Evolutionary conservation across 2,113 vertebrate genomes (phyloP), one percentile per base, ranked within the genome.

Genomic region (Urocitellus parryii): DNA sequence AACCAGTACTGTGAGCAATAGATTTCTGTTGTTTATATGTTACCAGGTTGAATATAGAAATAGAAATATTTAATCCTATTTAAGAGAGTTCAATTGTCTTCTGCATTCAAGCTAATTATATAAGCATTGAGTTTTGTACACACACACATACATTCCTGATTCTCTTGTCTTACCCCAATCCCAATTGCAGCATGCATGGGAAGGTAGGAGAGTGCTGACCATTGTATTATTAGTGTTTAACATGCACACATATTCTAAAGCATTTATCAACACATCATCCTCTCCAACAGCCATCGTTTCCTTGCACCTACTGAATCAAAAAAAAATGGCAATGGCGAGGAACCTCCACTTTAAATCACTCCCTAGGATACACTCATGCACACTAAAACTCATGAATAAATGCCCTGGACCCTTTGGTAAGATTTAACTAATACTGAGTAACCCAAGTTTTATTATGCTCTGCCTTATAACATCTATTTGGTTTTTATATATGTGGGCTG

Each of bases 41-140:
- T n/a, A 77, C 68, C 2, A 42, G n/a, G 25, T 39, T 37, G 18
- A 78, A 93, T 93, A 68, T 12, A 86, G 48, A 67, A 92, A 27
- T 14, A 86, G 48, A 58, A 70, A 79, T 2, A 4, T 37, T 3
- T 39, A 37, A 53, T 78, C 79, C n/a, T 89, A 37, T 34, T 91
- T 83, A 94, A 78, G 80, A n/a, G 68, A 95, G 53, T 91, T 73
- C 78, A 97, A 27, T 84, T 82, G 56, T 91, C 73, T 96, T 56
- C 32, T 67, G 77, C 48, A 34, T 82, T 95, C 94, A 85, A 96
- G 74, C 70, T 96, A 96, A 93, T 91, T 76, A 91, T 37, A 79
- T 78, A 91, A 95, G 29, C 73, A 88, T 80, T 90, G 91, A 96
- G 84, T 32, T 18, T 63, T 58, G 29, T 32, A 6, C 63, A 58